Base-by-base conservation (phyloP, 2,888 invertebrate genomes). In the Ectobius pallidus region DNA sequence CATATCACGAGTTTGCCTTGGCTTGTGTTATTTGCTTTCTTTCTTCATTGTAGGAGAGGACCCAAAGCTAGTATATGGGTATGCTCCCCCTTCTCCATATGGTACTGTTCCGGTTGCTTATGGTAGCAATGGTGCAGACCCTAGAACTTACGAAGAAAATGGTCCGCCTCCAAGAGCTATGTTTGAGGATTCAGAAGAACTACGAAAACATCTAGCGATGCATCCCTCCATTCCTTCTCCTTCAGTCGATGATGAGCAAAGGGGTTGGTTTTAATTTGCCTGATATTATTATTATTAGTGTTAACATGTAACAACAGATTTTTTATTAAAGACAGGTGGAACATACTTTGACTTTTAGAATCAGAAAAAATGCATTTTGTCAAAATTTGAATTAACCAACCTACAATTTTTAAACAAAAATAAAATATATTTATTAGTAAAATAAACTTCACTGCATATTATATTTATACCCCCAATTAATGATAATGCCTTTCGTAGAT, bases 121-220 rank as follows among this genome's bases (percentile, higher is more conserved):
- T 61, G 74, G 76, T 55, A 75, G 74, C 58, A 76, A 75, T 71
- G 77, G 75, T 34, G 71, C 75, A 42, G 76, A 74, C 67, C 76
- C 75, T 39, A 63, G 76, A 69, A 72, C 65, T 55, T 76, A 76
- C 62, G 75, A 77, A 69, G 77, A 77, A 69, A 76, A 76, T 67
- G 75, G 76, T 42, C 72, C 77, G 18, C 74, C 74, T 30, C 73
- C 77, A 34, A 71, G 76, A 69, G 71, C 75, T 25, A 73, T 76
- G 44, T 77, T 75, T 69, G 91, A 91, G n/a, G 89, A 90, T 77
- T 90, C 90, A 73, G 75, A 75, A 25, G 91, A 91, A 79, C 81
- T 91, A 77, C 89, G 90, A 78, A 91, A 90, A 80, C 91, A 91
- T 81, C 89, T 92, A 86, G 89, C 90, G 46, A 89, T 76, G 74